phyloP scores from a whole-genome alignment of 2,888 invertebrate species.

The Drosophila robusta region DNA sequence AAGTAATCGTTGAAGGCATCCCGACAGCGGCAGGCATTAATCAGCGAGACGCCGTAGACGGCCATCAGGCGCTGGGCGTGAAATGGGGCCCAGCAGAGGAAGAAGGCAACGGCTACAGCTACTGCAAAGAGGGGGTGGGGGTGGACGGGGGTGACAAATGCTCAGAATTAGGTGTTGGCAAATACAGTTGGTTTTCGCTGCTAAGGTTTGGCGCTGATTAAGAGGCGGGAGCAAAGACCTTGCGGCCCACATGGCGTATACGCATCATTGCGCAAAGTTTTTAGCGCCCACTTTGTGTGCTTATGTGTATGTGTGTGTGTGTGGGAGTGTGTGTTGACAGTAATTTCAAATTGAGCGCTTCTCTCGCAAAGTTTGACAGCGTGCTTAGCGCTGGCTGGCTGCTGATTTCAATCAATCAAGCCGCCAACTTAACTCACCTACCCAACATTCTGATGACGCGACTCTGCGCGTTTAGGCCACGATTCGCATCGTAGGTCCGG shows the following conservation, averaged over 20 bases:
- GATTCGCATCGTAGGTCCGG: constrained; percentile 84
- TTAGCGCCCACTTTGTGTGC: not conserved
- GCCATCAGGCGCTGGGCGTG: constrained; percentile 95
- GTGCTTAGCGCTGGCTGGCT: constrained; percentile 15
- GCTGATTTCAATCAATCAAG: constrained; percentile 63
- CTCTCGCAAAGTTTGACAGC: constrained; percentile 34
- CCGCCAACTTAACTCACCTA: constrained; percentile 85
- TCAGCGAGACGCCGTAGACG: constrained; percentile 87
- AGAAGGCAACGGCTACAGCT: constrained; percentile 93
- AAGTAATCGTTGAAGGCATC: constrained; percentile 86
- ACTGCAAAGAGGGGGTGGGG: constrained; percentile 86
- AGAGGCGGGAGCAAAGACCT: constrained; percentile 3
- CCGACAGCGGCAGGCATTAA: constrained; percentile 77
- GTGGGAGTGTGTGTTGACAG: constrained; percentile 41
- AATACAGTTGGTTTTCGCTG: not conserved
- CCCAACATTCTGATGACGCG: constrained; percentile 93
- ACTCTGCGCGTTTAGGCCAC: constrained; percentile 87
- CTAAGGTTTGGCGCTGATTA: constrained; percentile 5
- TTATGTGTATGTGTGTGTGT: constrained; percentile 1
- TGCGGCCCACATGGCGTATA: constrained; percentile 40
- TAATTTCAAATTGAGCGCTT: constrained; percentile 55
- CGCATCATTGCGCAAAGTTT: constrained; percentile 35
- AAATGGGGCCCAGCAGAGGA: constrained; percentile 96
- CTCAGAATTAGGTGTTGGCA: constrained; percentile 13
- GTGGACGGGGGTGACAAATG: constrained; percentile 24